Percentiles rank a stretch among this genome's conserved stretches.
Conservation (phyloP, 2,888 invertebrate genomes). For the Nipponacmea schrenckii region DNA sequence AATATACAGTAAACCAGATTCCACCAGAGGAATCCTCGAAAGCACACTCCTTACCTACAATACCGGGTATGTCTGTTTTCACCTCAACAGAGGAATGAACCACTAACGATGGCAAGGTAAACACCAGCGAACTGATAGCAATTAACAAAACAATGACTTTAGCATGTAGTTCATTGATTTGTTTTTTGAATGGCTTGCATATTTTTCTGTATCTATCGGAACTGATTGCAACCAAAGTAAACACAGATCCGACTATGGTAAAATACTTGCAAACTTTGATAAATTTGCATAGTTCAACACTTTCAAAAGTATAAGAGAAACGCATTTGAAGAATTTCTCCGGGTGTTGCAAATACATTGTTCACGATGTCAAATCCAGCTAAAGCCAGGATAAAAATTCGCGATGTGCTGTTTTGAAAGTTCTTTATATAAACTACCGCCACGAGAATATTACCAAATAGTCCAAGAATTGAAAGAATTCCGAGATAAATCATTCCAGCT, state of each 20-base stretch:
- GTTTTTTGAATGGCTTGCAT: neutral
- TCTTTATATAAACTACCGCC: neutral
- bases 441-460: neutral
- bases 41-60: neutral
- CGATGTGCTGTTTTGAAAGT: conserved; percentile 5
- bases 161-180: neutral
- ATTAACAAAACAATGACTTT: neutral
- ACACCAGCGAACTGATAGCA: neutral
- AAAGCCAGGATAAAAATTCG: neutral
- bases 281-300: neutral
- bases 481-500: neutral
- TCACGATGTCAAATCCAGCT: neutral
- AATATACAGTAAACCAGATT: neutral
- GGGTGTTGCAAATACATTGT: neutral
- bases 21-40: neutral
- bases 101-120: neutral
- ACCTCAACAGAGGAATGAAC: neutral
- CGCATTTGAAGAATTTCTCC: neutral
- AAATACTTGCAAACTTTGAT: neutral
- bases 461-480: neutral
- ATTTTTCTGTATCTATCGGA: neutral
- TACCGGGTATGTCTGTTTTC: neutral
- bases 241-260: neutral
- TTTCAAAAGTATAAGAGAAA: neutral
- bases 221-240: neutral